phyloP scores from a whole-genome alignment of 2,888 invertebrate species.

The Heliothis peltigera region DNA sequence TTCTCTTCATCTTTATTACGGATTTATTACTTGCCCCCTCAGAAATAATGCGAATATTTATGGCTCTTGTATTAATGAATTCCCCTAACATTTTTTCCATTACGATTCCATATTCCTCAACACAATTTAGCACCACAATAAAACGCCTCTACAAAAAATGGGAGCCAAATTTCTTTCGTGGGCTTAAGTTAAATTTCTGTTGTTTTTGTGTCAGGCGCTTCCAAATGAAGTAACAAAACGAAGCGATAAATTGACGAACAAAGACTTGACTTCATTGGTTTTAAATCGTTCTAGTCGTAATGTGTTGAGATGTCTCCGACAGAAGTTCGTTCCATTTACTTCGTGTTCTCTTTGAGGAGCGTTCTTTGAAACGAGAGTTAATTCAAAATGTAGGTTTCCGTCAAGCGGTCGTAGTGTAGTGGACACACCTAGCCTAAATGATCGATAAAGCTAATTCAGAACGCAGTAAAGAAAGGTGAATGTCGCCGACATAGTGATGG shows the following conservation, averaged over 20 bases:
- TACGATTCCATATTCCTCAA: slow-evolving; percentile 47
- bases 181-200: slow-evolving; percentile 55
- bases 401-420: slow-evolving; percentile 44
- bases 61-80: slow-evolving; percentile 80
- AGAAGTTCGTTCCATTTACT: slow-evolving; percentile 68
- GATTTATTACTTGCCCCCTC: slow-evolving; percentile 78
- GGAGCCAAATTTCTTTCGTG: slow-evolving; percentile 59
- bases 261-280: slow-evolving; percentile 65
- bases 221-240: slow-evolving; percentile 61
- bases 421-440: slow-evolving; percentile 46
- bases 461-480: slow-evolving; percentile 38
- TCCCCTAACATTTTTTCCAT: slow-evolving; percentile 60
- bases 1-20: slow-evolving; percentile 77
- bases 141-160: slow-evolving; percentile 69
- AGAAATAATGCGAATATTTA: slow-evolving; percentile 79
- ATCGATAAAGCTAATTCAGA: slow-evolving; percentile 47
- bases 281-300: slow-evolving; percentile 60
- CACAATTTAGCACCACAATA: slow-evolving; percentile 60
- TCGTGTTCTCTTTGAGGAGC: slow-evolving; percentile 63
- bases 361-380: slow-evolving; percentile 52
- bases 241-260: slow-evolving; percentile 65
- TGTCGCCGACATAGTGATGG: slow-evolving; percentile 30
- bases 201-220: slow-evolving; percentile 72
- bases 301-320: slow-evolving; percentile 67
- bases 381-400: slow-evolving; percentile 63